Evolutionary conservation across 1,140 invertebrate genomes (phyloP), one percentile per base, ranked within the genome.

Genomic region (Hylyphantes graminicola): DNA sequence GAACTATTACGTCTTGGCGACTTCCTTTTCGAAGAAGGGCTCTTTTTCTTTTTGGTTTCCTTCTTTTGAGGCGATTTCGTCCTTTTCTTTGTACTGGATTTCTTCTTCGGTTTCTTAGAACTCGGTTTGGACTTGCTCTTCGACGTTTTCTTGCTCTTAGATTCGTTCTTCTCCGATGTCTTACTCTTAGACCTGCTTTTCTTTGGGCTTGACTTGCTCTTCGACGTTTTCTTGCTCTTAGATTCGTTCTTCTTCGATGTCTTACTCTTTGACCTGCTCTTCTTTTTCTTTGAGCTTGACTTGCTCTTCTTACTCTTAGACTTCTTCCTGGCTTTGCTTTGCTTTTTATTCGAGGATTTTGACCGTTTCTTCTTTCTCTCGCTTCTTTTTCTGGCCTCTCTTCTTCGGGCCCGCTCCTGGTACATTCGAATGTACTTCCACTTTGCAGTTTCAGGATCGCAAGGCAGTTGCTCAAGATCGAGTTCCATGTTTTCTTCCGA

Each of bases 381-480:
- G 13, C 68, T 13, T 53, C 68, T 50, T 10, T 15, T 12, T 6
- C 68, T 70, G 11, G 50, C 15, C 50, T 74, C 72, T 10, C 54
- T 15, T 0, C 72, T 54, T 5, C 72, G 10, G 12, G 50, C 53
- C 35, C 72, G 19, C n/a, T 74, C 72, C 55, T 59, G 54, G 13
- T 74, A 74, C 8, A 59, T 53, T 6, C 59, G 72, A 17, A 74
- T 74, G 11, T 59, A 35, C 54, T 74, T 74, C 72, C 72, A 74
- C 35, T 74, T 74, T 13, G 72, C 72, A 2, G 72, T 57, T 74
- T 74, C 72, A 9, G 72, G 72, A 74, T 74, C 72, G 13, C 72
- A 74, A 0, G 72, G 72, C 11, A 55, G 54, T 15, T 57, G 10
- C 19, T 59, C 19, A 13, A 74, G 55, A 7, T 74, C 72, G 15